Evolutionary conservation across 2,113 vertebrate genomes (phyloP), one percentile per base, ranked within the genome.

Genomic region (Vidua chalybeata): DNA sequence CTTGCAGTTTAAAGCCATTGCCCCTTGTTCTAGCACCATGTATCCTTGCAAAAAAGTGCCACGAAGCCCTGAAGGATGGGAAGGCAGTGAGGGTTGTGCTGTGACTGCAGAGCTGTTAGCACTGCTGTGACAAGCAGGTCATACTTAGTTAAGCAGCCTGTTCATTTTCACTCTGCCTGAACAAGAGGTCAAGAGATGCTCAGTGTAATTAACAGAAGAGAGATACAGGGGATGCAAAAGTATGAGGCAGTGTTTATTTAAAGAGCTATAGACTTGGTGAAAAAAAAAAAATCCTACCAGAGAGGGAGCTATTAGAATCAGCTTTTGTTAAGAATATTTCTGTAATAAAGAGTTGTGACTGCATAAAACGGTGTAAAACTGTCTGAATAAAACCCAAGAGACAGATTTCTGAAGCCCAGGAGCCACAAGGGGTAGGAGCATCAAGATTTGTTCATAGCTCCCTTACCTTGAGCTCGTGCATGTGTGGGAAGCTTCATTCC

Each of bases 301-400:
- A 92, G 64, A 81, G 74, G 93, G 89, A 94, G 55, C 71, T 75
- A 39, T 89, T 68, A 85, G 69, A 69, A 79, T 73, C 52, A 35
- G 15, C 21, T 89, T 88, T 84, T 0, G 0, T 77, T 49, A 51
- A 72, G 64, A 86, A 92, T 81, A 67, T 59, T 90, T 67, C 71
- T 64, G 26, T 80, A 96, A 86, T 93, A 72, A 83, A 58, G 23
- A 15, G 56, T 22, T 46, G 55, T 0, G 0, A 84, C 72, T 80
- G 63, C 43, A 51, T 85, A 94, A 90, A 90, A 80, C 20, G 28
- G 23, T 41, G 51, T 93, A 94, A 95, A 94, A 28, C 37, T 93
- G 67, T 66, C 81, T 80, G 61, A 91, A 64, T 71, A 84, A 89
- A 91, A 63, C 37, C 35, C 35, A 55, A 26, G 46, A 55, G 92